Conservation (phyloP, 2,797 vertebrate genomes). For the Xiphorhynchus erythropygius region DNA sequence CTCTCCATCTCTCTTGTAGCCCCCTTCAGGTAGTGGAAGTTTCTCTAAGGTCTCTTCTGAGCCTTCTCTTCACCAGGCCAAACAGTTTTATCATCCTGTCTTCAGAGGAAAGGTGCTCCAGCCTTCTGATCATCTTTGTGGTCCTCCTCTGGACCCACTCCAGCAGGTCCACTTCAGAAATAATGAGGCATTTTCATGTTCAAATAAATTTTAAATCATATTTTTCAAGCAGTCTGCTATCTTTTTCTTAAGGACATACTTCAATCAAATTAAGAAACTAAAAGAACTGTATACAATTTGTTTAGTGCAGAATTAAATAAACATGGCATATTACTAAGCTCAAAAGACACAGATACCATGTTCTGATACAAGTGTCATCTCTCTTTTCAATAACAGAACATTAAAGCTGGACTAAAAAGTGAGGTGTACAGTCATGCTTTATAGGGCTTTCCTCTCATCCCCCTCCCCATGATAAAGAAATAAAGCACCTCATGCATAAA, state of each 20-base stretch:
- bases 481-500: not conserved
- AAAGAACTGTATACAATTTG: not conserved
- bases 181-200: slow-evolving; percentile 6
- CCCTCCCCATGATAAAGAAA: not conserved
- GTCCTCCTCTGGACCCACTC: not conserved
- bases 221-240: not conserved
- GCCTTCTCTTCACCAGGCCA: not conserved
- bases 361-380: not conserved
- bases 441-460: not conserved
- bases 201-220: not conserved
- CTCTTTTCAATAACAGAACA: not conserved
- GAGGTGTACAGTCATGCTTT: not conserved
- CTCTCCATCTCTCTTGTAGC: not conserved
- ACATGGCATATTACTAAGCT: not conserved
- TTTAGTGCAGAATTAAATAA: slow-evolving; percentile 9
- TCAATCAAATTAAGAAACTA: not conserved
- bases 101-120: not conserved
- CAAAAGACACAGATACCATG: not conserved
- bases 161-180: not conserved
- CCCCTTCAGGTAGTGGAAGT: not conserved
- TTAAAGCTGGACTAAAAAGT: not conserved
- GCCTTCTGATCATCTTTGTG: not conserved
- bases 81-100: not conserved
- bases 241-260: not conserved
- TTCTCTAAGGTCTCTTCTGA: not conserved